Evolutionary conservation across 2,113 vertebrate species (phyloP).

Genomic region (Thamnaconus septentrionalis): DNA sequence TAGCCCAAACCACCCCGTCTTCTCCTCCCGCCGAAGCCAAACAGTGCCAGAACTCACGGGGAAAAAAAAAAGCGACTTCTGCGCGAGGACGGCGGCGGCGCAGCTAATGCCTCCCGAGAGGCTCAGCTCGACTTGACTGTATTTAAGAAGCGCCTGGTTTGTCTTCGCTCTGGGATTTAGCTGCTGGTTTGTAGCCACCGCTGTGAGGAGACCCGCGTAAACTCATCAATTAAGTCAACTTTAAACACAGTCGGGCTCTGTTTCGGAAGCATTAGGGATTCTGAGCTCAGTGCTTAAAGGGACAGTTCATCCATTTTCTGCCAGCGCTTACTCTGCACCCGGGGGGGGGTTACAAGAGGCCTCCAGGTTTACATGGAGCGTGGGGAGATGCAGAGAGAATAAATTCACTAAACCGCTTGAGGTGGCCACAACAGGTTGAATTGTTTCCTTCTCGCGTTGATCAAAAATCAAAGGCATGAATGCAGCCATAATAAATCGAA

Average conservation of each 20-base stretch:
- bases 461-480: neutral
- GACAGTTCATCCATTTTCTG: neutral
- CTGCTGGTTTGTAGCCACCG: slow-evolving; percentile 43
- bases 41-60: slow-evolving; percentile 37
- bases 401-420: no score
- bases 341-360: no score
- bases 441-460: neutral
- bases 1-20: slow-evolving; percentile 12
- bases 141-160: slow-evolving; percentile 42
- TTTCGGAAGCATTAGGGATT: slow-evolving; percentile 4
- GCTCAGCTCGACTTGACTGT: slow-evolving; percentile 25
- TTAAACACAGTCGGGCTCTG: slow-evolving; percentile 23
- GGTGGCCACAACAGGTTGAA: no score
- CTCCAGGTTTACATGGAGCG: no score
- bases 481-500: neutral
- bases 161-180: slow-evolving; percentile 48
- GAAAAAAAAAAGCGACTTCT: no score
- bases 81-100: slow-evolving; percentile 8
- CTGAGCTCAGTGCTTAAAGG: neutral
- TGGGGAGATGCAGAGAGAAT: no score
- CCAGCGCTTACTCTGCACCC: no score
- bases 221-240: slow-evolving; percentile 34
- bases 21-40: slow-evolving; percentile 4
- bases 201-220: slow-evolving; percentile 25
- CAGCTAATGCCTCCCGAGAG: slow-evolving; percentile 48